phyloP scores from a whole-genome alignment of 1,140 invertebrate species.

The Mya arenaria region DNA sequence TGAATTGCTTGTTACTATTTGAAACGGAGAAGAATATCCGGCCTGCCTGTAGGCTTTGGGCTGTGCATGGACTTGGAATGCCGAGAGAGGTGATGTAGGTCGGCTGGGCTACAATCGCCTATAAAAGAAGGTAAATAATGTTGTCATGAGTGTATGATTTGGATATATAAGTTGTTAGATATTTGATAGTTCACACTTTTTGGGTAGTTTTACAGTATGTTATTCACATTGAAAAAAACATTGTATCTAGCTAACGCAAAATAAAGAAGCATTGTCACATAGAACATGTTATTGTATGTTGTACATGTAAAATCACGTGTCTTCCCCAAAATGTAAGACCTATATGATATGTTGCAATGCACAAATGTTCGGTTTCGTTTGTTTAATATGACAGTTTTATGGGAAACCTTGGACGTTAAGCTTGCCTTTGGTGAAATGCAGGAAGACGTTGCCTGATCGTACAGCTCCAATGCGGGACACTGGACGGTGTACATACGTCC shows the following conservation, averaged over 20 bases:
- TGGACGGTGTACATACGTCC: conserved; percentile 47
- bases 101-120: conserved; percentile 5
- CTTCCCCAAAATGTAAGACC: too few relatives aligned
- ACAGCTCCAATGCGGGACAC: conserved; percentile 48
- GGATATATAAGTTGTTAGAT: not conserved
- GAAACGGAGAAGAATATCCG: conserved; percentile 47
- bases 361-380: too few relatives aligned
- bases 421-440: not conserved
- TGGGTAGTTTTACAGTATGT: too few relatives aligned
- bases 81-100: not conserved
- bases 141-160: not conserved
- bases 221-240: too few relatives aligned
- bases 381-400: too few relatives aligned
- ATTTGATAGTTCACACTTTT: too few relatives aligned
- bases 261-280: too few relatives aligned
- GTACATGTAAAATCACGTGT: too few relatives aligned
- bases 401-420: too few relatives aligned
- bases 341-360: too few relatives aligned
- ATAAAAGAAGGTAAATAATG: not conserved
- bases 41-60: conserved; percentile 27
- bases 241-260: too few relatives aligned
- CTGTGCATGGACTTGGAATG: conserved; percentile 45
- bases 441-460: conserved; percentile 28
- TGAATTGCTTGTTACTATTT: conserved; percentile 44
- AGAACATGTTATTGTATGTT: too few relatives aligned